phyloP scores from a whole-genome alignment of 1,140 invertebrate genomes.

The Geopemphigus sp. region DNA sequence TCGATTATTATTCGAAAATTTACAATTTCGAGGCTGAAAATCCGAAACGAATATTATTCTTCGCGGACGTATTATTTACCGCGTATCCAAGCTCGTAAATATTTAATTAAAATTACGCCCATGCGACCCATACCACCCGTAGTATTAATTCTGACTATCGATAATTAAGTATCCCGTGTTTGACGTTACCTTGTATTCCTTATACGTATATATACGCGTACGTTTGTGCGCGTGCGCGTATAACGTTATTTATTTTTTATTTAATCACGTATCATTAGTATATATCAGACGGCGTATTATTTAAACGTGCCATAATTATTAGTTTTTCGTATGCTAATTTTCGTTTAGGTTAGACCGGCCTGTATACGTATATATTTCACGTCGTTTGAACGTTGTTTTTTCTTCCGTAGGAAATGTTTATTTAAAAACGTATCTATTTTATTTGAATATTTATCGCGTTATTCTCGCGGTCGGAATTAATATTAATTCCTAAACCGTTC shows the following conservation, averaged over 20 bases:
- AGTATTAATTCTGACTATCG: neutral
- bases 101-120: neutral
- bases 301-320: constrained; percentile 23
- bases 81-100: neutral
- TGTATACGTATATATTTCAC: neutral
- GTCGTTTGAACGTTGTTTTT: neutral
- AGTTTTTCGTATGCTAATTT: constrained; percentile 12
- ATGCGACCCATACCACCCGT: neutral
- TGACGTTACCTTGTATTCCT: neutral
- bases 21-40: neutral
- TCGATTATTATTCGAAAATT: constrained; percentile 4
- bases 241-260: no score
- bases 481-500: constrained; percentile 4
- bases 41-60: neutral
- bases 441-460: constrained; percentile 29
- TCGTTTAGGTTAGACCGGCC: neutral
- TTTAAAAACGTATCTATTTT: constrained; percentile 20
- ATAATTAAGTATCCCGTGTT: neutral
- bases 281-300: neutral
- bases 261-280: neutral
- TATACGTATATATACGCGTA: no score
- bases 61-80: neutral
- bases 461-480: neutral
- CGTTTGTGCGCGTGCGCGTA: no score
- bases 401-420: neutral